Conservation (phyloP, 1,140 invertebrate genomes). For the Heliconius melpomene region DNA sequence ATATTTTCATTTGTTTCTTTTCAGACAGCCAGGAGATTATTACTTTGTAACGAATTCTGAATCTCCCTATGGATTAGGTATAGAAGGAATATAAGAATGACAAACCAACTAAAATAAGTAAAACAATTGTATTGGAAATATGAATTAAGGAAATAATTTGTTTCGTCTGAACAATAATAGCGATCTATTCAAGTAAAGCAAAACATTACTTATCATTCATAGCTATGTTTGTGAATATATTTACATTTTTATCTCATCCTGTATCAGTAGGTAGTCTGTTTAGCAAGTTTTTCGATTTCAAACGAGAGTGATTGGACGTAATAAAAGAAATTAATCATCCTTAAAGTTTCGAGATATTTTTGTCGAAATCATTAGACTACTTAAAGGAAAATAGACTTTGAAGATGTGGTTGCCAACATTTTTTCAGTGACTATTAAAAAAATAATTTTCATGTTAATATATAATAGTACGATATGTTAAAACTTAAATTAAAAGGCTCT, state of each 20-base stretch:
- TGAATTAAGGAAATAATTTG: neutral
- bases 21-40: conserved; percentile 65
- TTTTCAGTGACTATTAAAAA: too few species aligned
- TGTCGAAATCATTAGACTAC: too few species aligned
- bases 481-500: too few species aligned
- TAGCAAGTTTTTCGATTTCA: too few species aligned
- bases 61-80: conserved; percentile 60
- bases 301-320: too few species aligned
- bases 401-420: too few species aligned
- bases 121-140: neutral
- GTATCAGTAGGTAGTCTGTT: neutral
- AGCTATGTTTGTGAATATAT: conserved; percentile 5
- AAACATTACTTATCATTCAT: conserved; percentile 35
- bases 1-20: conserved; percentile 38
- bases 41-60: conserved; percentile 58
- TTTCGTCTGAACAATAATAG: conserved; percentile 19
- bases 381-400: too few species aligned
- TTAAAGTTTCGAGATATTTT: too few species aligned
- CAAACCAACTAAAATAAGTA: neutral
- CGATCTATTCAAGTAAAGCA: conserved; percentile 27
- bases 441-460: too few species aligned
- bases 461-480: too few species aligned
- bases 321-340: too few species aligned
- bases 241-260: neutral
- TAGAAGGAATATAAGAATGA: conserved; percentile 49